Conservation (phyloP, 2,797 vertebrate genomes). For the Artibeus jamaicensis region DNA sequence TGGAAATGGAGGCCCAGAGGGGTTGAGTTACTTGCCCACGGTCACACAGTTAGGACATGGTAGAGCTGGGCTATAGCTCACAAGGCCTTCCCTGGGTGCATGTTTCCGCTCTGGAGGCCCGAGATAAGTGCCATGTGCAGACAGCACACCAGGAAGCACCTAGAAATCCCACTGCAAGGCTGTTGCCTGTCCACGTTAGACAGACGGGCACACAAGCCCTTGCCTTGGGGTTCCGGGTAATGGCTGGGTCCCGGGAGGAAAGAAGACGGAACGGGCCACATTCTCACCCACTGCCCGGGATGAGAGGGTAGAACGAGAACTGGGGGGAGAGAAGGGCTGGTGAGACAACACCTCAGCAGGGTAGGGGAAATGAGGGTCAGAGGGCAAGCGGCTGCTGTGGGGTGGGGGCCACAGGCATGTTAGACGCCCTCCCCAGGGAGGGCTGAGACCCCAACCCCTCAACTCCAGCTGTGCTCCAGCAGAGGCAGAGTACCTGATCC, state of each 20-base stretch:
- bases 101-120: neutral
- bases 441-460: neutral
- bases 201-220: neutral
- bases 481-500: neutral
- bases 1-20: neutral
- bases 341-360: fast-evolving
- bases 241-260: neutral
- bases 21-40: neutral
- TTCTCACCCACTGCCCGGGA: neutral
- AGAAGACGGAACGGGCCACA: neutral
- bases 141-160: neutral
- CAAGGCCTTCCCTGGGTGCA: neutral
- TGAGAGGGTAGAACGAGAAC: neutral
- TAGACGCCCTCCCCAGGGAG: neutral
- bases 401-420: neutral
- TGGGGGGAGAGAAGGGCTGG: neutral
- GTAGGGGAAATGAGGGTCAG: too few species aligned
- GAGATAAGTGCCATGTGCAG: neutral
- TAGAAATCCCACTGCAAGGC: neutral
- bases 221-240: neutral
- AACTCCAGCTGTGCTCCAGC: neutral
- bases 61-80: neutral
- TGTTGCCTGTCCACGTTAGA: neutral
- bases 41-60: neutral
- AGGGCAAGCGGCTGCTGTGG: neutral